These are phyloP conservation scores for Clarias batrachus DNA, from an alignment of 2,113 vertebrate genomes.

Conservation along the genomic window DNA sequence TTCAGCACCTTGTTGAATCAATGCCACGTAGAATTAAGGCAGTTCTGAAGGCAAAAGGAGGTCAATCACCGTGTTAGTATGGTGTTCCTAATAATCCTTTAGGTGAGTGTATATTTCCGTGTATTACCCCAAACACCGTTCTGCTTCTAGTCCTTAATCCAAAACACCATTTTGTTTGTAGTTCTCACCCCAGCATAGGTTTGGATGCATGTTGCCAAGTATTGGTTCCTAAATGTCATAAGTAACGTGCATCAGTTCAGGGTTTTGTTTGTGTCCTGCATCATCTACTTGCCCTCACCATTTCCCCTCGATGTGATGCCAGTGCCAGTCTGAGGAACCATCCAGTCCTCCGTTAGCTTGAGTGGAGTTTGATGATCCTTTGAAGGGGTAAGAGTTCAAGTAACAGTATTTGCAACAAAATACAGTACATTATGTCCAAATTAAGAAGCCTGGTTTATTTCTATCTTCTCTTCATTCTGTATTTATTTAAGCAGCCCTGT, in stretches of 20 bases:
- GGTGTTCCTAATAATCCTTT: no score
- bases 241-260: background rate
- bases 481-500: background rate
- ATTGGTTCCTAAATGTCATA: no score
- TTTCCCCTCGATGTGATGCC: background rate
- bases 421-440: background rate
- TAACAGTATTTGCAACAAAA: background rate
- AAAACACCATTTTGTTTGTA: background rate
- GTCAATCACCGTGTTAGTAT: no score
- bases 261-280: background rate
- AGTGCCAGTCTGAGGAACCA: background rate
- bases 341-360: background rate
- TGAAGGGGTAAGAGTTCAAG: background rate
- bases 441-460: background rate
- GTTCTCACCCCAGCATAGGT: background rate
- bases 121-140: background rate
- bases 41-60: no score
- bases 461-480: background rate
- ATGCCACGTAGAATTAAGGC: no score
- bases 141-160: background rate
- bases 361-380: background rate
- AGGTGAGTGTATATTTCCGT: background rate
- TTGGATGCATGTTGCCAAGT: no score
- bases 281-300: no score
- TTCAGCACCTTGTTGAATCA: no score